Conservation (phyloP, 2,888 invertebrate genomes). For the Tetranychus piercei region DNA sequence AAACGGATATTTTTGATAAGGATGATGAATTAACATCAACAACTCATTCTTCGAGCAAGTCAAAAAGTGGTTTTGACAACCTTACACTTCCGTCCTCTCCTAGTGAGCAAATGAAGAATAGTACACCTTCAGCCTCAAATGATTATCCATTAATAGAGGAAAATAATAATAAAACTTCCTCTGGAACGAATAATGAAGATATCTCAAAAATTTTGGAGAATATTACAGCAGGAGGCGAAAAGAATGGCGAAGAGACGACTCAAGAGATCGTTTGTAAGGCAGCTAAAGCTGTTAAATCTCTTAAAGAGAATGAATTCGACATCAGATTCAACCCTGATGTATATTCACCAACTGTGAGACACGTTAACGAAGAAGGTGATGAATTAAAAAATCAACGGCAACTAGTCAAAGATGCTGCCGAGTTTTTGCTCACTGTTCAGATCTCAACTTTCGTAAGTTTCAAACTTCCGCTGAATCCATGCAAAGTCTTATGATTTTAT, state of each 20-base stretch:
- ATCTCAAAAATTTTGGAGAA: constrained; percentile 5
- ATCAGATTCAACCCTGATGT: constrained; percentile 97
- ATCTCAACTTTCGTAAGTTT: constrained; percentile 73
- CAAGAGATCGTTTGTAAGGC: constrained; percentile 68
- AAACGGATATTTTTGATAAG: background rate
- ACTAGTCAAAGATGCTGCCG: constrained; percentile 81
- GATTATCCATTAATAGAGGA: background rate
- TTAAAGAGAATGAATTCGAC: constrained; percentile 87
- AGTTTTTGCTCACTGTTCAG: constrained; percentile 77
- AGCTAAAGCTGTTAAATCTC: constrained; percentile 72
- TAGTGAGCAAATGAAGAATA: constrained; percentile 11
- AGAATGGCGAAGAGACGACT: constrained; percentile 49
- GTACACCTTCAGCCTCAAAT: constrained; percentile 21
- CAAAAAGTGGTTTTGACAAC: background rate
- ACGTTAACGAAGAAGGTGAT: constrained; percentile 50
- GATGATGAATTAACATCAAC: background rate
- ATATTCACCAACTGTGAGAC: constrained; percentile 78
- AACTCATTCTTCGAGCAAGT: background rate
- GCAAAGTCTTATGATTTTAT: constrained; percentile 8
- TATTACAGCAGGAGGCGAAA: constrained; percentile 13
- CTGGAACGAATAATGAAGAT: constrained; percentile 13
- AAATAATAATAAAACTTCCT: background rate
- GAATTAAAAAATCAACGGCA: constrained; percentile 62
- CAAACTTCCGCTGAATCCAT: constrained; percentile 7
- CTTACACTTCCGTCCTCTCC: background rate